These are phyloP conservation scores for Drosophila sordidula DNA, from an alignment of 2,888 invertebrate species.

Conservation along the genomic window DNA sequence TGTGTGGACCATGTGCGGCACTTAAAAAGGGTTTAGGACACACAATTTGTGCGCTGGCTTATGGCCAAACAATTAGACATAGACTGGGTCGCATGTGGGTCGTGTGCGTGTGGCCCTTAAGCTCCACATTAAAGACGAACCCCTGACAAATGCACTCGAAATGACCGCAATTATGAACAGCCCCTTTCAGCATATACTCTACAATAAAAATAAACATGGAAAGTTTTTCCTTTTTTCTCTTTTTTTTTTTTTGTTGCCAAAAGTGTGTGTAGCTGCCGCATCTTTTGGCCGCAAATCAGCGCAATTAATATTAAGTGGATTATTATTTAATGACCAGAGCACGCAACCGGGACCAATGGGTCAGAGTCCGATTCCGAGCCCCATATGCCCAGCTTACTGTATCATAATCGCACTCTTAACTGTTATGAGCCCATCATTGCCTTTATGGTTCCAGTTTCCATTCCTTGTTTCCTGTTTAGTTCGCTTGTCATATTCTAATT, in stretches of 20 bases:
- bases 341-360: slow-evolving; percentile 47
- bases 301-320: slow-evolving; percentile 84
- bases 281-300: slow-evolving; percentile 69
- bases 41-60: slow-evolving; percentile 57
- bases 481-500: slow-evolving; percentile 76
- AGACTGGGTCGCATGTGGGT: slow-evolving; percentile 16
- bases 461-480: slow-evolving; percentile 10
- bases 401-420: slow-evolving; percentile 71
- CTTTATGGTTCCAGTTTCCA: slow-evolving; percentile 42
- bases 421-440: slow-evolving; percentile 64
- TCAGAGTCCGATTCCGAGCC: background rate
- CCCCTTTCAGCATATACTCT: slow-evolving; percentile 32
- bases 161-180: slow-evolving; percentile 81
- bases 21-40: slow-evolving; percentile 55
- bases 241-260: background rate
- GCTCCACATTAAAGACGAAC: slow-evolving; percentile 35
- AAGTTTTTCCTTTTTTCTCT: slow-evolving; percentile 5
- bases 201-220: slow-evolving; percentile 16
- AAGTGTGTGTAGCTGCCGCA: slow-evolving; percentile 11
- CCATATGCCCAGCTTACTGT: slow-evolving; percentile 37
- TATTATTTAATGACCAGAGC: slow-evolving; percentile 82
- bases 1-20: slow-evolving; percentile 56
- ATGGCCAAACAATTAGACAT: slow-evolving; percentile 62
- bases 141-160: slow-evolving; percentile 68
- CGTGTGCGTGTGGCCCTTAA: slow-evolving; percentile 12